These are phyloP conservation scores for Tenthredo scrophulariae DNA, from an alignment of 2,888 invertebrate genomes.

Conservation along the genomic window DNA sequence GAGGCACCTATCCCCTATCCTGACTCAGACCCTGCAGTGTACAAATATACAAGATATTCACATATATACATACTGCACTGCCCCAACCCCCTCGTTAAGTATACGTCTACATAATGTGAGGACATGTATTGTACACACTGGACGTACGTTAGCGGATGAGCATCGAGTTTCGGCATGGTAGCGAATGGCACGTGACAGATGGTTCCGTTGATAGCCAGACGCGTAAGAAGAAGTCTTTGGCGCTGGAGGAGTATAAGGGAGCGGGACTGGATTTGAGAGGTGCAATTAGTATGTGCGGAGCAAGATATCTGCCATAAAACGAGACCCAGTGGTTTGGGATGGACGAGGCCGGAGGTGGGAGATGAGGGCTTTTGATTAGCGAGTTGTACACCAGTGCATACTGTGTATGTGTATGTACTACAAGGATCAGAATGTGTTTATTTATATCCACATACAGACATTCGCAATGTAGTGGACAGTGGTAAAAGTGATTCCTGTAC, in stretches of 20 bases:
- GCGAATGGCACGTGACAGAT: slow-evolving; percentile 56
- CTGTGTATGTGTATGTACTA: background rate
- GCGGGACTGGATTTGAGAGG: slow-evolving; percentile 36
- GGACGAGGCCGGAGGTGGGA: background rate
- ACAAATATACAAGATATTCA: background rate
- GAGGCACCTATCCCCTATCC: background rate
- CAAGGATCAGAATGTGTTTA: slow-evolving; percentile 16
- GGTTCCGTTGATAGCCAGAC: slow-evolving; percentile 58
- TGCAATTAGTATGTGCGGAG: slow-evolving; percentile 60
- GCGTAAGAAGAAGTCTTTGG: slow-evolving; percentile 55
- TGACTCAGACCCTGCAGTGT: background rate
- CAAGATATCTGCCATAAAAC: slow-evolving; percentile 49
- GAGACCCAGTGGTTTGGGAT: slow-evolving; percentile 13
- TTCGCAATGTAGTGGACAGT: background rate
- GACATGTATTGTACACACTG: background rate
- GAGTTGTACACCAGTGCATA: background rate
- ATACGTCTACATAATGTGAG: background rate
- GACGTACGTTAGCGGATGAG: background rate
- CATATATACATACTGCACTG: background rate
- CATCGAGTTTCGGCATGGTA: background rate
- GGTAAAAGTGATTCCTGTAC: background rate
- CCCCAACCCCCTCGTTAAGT: background rate
- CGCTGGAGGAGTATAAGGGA: slow-evolving; percentile 17
- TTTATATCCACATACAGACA: background rate
- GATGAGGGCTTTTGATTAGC: slow-evolving; percentile 39